Evolutionary conservation across 2,888 invertebrate species (phyloP), one percentile per base, ranked within the genome.

Genomic region (Callyntrura sp.): DNA sequence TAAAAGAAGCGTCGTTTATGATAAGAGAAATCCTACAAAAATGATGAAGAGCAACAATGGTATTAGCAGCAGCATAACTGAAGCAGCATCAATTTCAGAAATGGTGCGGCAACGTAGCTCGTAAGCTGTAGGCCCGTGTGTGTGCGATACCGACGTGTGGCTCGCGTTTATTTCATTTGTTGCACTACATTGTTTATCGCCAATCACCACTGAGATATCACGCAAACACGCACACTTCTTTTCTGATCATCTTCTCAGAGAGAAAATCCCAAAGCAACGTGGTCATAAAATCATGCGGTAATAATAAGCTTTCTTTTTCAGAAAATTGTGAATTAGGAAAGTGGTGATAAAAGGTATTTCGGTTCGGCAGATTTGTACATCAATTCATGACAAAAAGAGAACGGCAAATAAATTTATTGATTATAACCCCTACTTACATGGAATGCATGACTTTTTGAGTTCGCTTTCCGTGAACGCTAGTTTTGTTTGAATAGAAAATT

Each of bases 41-140:
- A n/a, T n/a, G n/a, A n/a, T 4, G 4, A 9, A 57, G 14, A 14
- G 35, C n/a, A 55, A 55, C 20, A 20, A 12, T 23, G 23, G 60
- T 60, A 35, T 14, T 12, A 6, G 12, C 60, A 3, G 23, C n/a
- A n/a, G 65, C 14, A 68, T 68, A 35, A 14, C n/a, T 28, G 65
- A 9, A 35, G n/a, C 35, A 70, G 35, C 17, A 43, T 70, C 70
- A 70, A 70, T 70, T 70, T 70, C 20, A 17, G 1, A 70, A 35
- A 70, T 43, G 23, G 70, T n/a, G n/a, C n/a, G n/a, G n/a, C n/a
- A n/a, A n/a, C n/a, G n/a, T n/a, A n/a, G n/a, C n/a, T n/a, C n/a
- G n/a, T n/a, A n/a, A n/a, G n/a, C n/a, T n/a, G n/a, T n/a, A n/a
- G n/a, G n/a, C n/a, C n/a, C n/a, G n/a, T n/a, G 17, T 35, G 48